A percentile compares a stretch with the other conserved stretches of the same genome.
phyloP scores from a whole-genome alignment of 1,140 invertebrate genomes.

The Zaprionus ghesquierei region DNA sequence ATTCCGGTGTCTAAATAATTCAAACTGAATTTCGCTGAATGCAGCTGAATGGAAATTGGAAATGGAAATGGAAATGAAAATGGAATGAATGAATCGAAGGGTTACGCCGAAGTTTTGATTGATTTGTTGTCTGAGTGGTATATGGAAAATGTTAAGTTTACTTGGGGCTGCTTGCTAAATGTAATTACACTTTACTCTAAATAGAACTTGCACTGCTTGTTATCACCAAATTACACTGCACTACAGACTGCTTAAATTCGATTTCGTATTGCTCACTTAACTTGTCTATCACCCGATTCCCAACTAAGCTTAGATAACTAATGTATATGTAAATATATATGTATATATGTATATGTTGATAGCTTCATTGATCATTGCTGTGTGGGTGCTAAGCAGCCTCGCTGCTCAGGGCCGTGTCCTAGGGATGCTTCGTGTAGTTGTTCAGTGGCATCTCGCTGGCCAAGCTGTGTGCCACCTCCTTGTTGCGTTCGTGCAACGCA shows the following conservation, averaged over 20 bases:
- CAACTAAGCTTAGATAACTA: slow-evolving; percentile 19
- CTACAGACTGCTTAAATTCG: slow-evolving; percentile 46
- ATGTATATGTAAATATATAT: neutral
- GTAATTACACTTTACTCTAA: slow-evolving; percentile 12
- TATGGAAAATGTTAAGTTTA: neutral
- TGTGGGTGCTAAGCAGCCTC: slow-evolving; percentile 66
- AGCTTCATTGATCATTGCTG: neutral
- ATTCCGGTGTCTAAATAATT: slow-evolving; percentile 60
- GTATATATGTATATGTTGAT: slow-evolving; percentile 15
- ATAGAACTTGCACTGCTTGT: slow-evolving; percentile 27
- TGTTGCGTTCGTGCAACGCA: slow-evolving; percentile 71
- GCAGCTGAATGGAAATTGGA: neutral
- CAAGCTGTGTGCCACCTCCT: slow-evolving; percentile 70
- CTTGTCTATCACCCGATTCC: slow-evolving; percentile 63
- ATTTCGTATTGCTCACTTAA: slow-evolving; percentile 46
- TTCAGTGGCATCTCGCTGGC: slow-evolving; percentile 77
- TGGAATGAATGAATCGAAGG: too few species aligned
- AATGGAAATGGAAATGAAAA: neutral
- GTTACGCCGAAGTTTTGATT: slow-evolving; percentile 33
- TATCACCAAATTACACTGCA: slow-evolving; percentile 47
- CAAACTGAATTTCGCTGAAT: slow-evolving; percentile 49
- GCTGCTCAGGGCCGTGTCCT: slow-evolving; percentile 72
- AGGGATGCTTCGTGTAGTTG: slow-evolving; percentile 82
- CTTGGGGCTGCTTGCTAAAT: neutral
- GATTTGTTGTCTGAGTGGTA: slow-evolving; percentile 18